Percentiles rank a stretch among this genome's conserved stretches.
Conservation (phyloP, 2,888 invertebrate genomes). For the Cephus pygmeus region DNA sequence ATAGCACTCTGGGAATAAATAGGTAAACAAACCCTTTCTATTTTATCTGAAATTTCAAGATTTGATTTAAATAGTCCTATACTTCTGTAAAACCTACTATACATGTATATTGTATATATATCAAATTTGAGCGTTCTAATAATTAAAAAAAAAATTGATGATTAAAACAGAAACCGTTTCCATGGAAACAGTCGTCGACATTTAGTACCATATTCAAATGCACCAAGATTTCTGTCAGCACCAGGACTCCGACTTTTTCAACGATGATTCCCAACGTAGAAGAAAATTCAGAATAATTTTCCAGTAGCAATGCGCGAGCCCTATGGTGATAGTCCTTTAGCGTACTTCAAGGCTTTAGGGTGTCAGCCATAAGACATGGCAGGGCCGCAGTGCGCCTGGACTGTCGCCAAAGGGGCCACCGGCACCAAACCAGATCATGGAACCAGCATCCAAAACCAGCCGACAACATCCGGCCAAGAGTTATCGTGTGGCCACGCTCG, state of each 20-base stretch:
- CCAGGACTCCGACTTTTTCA: not conserved
- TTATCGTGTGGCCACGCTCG: constrained; percentile 44
- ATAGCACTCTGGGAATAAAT: not conserved
- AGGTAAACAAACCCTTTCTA: not conserved
- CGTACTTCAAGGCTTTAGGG: constrained; percentile 15
- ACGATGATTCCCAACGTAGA: not conserved
- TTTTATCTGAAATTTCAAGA: not conserved
- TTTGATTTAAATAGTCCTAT: not conserved
- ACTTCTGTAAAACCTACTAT: not conserved
- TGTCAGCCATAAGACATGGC: constrained; percentile 27
- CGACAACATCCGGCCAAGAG: constrained; percentile 38
- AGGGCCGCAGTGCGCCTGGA: constrained; percentile 64
- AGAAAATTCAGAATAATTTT: not conserved
- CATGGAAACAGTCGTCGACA: not conserved
- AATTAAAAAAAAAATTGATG: not conserved
- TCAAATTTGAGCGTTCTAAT: not conserved
- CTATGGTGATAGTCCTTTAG: not conserved
- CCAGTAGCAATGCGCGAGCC: not conserved
- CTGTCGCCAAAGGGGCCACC: constrained; percentile 57
- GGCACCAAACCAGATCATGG: constrained; percentile 36
- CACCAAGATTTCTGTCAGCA: not conserved
- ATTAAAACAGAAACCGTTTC: not conserved
- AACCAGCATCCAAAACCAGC: constrained; percentile 39
- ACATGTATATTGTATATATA: not conserved
- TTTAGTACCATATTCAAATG: not conserved